Evolutionary conservation across 2,888 invertebrate genomes (phyloP).

Genomic region (Clostera curtula): DNA sequence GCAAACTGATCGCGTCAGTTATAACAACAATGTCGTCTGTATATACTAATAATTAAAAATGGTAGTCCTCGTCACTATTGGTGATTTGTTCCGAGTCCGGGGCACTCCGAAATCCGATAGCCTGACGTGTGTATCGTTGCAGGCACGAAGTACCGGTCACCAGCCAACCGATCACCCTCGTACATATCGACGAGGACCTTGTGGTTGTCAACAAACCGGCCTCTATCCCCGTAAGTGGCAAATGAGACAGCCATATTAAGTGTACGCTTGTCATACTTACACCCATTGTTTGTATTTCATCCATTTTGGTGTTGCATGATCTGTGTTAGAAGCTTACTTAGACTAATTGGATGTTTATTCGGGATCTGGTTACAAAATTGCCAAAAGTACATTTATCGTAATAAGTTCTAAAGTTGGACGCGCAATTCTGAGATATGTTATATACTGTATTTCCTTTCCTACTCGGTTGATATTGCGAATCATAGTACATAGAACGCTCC

Average conservation of each 20-base stretch:
- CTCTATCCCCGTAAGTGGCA: slow-evolving; percentile 99
- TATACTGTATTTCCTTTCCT: slow-evolving; percentile 19
- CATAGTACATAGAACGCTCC: slow-evolving; percentile 19
- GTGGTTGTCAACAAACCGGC: slow-evolving; percentile 99
- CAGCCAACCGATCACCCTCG: slow-evolving; percentile 96
- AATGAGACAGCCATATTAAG: slow-evolving; percentile 83
- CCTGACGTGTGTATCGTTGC: slow-evolving; percentile 75
- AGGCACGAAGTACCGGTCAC: slow-evolving; percentile 99
- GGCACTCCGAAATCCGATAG: slow-evolving; percentile 27
- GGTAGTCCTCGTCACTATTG: slow-evolving; percentile 5
- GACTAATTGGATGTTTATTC: too few relatives aligned
- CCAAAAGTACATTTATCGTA: too few relatives aligned
- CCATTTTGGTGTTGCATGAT: slow-evolving; percentile 30
- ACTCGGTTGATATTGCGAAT: slow-evolving; percentile 15
- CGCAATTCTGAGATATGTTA: too few relatives aligned
- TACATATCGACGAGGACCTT: slow-evolving; percentile 98
- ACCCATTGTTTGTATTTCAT: slow-evolving; percentile 24
- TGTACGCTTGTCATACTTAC: slow-evolving; percentile 84
- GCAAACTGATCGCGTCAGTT: slow-evolving; percentile 23
- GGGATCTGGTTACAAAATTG: too few relatives aligned
- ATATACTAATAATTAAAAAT: slow-evolving; percentile 7
- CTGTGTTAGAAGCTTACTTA: slow-evolving; percentile 14
- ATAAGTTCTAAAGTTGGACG: too few relatives aligned
- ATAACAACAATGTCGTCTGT: slow-evolving; percentile 6
- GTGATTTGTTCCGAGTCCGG: slow-evolving; percentile 37